These are phyloP conservation scores for Dipodomys stephensi DNA, from an alignment of 2,113 vertebrate genomes.

Conservation along the genomic window DNA sequence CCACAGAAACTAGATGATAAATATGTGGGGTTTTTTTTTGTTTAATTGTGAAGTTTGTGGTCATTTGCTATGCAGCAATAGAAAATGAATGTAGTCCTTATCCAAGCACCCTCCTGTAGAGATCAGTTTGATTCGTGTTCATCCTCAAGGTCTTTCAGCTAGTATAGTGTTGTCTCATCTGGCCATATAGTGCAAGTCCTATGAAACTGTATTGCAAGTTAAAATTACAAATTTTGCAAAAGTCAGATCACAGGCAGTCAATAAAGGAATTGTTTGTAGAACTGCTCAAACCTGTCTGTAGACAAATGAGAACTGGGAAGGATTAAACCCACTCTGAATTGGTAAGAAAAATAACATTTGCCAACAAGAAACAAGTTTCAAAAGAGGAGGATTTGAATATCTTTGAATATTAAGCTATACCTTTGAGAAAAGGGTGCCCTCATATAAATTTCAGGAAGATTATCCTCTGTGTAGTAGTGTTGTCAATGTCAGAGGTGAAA, in stretches of 20 bases:
- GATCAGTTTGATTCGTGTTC: neutral
- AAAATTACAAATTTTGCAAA: slow-evolving; percentile 52
- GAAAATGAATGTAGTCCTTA: neutral
- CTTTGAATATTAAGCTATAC: slow-evolving; percentile 50
- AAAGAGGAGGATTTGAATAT: slow-evolving; percentile 28
- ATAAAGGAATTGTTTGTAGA: slow-evolving; percentile 21
- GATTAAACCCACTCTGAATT: neutral
- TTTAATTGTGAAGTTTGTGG: neutral
- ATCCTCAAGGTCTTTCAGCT: neutral
- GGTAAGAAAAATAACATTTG: neutral
- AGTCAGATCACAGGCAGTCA: slow-evolving; percentile 42
- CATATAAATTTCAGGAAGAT: slow-evolving; percentile 1
- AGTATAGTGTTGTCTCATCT: neutral
- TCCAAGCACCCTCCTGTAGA: neutral
- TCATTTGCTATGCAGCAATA: neutral
- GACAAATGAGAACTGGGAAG: neutral
- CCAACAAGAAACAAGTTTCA: slow-evolving; percentile 32
- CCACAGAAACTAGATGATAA: neutral
- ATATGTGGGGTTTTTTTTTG: neutral
- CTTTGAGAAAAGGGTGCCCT: slow-evolving; percentile 11
- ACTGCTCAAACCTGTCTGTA: neutral
- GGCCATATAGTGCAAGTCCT: neutral
- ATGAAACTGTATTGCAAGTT: slow-evolving; percentile 56
- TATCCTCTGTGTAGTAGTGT: neutral
- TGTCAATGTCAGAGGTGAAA: neutral